Evolutionary conservation across 2,888 invertebrate species (phyloP), one percentile per base, ranked within the genome.

Genomic region (Eumerus sabulonum): DNA sequence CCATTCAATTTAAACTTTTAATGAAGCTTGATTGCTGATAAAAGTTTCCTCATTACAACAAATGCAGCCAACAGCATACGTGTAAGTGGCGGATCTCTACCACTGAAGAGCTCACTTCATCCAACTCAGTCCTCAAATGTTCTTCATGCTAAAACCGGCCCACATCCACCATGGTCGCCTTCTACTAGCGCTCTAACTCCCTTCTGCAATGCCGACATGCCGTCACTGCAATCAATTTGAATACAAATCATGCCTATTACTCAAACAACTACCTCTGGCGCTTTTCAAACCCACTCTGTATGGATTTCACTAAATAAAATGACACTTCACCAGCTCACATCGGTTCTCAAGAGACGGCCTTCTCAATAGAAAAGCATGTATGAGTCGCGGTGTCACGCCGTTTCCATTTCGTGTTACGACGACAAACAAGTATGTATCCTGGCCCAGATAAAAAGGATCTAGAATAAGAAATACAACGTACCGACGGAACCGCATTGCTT

Each of bases 271-370:
- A 4, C 45, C 16, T 9, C 7, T 9, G 19, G 59, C 45, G 18
- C 36, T 27, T 59, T 60, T 47, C 50, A 70, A 19, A 27, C 13
- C 60, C 60, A 47, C 38, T 60, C 59, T 17, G 59, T 40, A 66
- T 53, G 56, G 48, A 38, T 68, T 68, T 36, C 57, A 73, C 67
- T 48, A 68, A 73, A 77, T 73, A 67, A 68, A 68, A 73, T 56
- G 48, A 59, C 63, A 59, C 63, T 77, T 72, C 38, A n/a, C 67
- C 53, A 68, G 7, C 59, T 77, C 63, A n/a, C 67, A 77, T 73
- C 62, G 73, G 72, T 48, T 50, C 47, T 42, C 54, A 54, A 54
- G 56, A 27, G 36, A 17, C 44, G 19, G 12, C 9, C n/a, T n/a
- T 27, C 27, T 27, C 3, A 4, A 27, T 27, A 27, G 7, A 2